Evolutionary conservation across 2,888 invertebrate species (phyloP).

Genomic region (Patella caerulea): DNA sequence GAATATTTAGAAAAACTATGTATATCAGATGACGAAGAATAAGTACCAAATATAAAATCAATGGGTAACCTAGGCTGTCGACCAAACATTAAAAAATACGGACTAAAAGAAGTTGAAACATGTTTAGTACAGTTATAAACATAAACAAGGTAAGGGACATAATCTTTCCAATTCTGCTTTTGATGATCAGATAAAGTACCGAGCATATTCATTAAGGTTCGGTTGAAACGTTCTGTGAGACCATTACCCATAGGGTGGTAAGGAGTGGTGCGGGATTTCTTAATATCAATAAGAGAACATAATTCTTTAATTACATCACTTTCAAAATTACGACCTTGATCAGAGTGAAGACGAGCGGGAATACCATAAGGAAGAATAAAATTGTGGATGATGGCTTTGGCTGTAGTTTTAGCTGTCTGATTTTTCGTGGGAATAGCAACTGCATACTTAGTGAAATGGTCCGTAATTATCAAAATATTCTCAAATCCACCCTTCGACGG

Average conservation of each 20-base stretch:
- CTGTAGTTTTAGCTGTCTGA: constrained; percentile 1
- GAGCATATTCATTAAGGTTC: not conserved
- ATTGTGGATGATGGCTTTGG: not conserved
- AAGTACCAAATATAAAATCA: not conserved
- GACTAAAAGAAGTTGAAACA: not conserved
- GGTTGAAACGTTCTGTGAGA: not conserved
- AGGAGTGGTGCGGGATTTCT: not conserved
- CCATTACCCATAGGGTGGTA: constrained; percentile 5
- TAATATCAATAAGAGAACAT: not conserved
- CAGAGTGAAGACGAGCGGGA: not conserved
- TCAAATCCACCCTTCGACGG: not conserved
- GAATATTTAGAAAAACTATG: too few species aligned
- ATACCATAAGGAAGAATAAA: not conserved
- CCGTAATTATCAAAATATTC: not conserved
- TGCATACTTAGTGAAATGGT: not conserved
- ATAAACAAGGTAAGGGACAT: not conserved
- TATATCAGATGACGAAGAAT: not conserved
- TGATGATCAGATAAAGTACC: not conserved
- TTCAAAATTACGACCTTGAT: constrained; percentile 4
- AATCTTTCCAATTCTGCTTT: not conserved
- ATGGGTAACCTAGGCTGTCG: not conserved
- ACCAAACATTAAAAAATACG: not conserved
- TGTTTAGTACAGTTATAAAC: constrained; percentile 1
- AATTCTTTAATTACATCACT: not conserved
- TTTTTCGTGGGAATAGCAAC: not conserved